Conservation (phyloP, 1,140 invertebrate species). For the Polyergus mexicanus region DNA sequence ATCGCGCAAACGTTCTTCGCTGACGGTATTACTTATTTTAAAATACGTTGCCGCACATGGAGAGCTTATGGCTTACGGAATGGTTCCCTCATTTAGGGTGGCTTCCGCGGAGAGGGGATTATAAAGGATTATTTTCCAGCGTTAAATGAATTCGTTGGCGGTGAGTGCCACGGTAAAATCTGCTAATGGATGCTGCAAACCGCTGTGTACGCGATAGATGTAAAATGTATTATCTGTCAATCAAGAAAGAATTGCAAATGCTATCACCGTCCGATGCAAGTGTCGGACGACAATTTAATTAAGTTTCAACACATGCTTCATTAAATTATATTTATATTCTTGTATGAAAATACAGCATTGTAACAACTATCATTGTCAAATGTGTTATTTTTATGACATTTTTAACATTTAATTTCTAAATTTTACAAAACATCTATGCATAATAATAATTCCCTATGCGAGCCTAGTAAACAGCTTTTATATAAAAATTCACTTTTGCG, state of each 20-base stretch:
- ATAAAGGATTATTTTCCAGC: slow-evolving; percentile 67
- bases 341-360: not conserved
- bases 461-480: not conserved
- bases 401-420: not conserved
- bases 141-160: slow-evolving; percentile 64
- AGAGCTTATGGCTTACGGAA: slow-evolving; percentile 56
- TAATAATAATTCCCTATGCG: not conserved
- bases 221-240: slow-evolving; percentile 57
- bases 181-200: slow-evolving; percentile 63
- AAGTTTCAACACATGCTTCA: slow-evolving; percentile 42
- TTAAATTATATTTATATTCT: slow-evolving; percentile 27
- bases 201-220: slow-evolving; percentile 30
- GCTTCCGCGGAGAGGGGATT: slow-evolving; percentile 52
- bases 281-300: slow-evolving; percentile 56
- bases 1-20: slow-evolving; percentile 4
- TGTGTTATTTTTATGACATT: slow-evolving; percentile 12
- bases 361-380: not conserved
- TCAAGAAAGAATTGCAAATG: slow-evolving; percentile 64
- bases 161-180: slow-evolving; percentile 57
- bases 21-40: slow-evolving; percentile 56
- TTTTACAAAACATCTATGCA: not conserved
- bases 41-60: slow-evolving; percentile 47
- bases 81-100: slow-evolving; percentile 51
- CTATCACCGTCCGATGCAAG: slow-evolving; percentile 30
- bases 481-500: not conserved